These are phyloP conservation scores for Silurus glanis DNA, from an alignment of 2,113 vertebrate species.

Conservation along the genomic window DNA sequence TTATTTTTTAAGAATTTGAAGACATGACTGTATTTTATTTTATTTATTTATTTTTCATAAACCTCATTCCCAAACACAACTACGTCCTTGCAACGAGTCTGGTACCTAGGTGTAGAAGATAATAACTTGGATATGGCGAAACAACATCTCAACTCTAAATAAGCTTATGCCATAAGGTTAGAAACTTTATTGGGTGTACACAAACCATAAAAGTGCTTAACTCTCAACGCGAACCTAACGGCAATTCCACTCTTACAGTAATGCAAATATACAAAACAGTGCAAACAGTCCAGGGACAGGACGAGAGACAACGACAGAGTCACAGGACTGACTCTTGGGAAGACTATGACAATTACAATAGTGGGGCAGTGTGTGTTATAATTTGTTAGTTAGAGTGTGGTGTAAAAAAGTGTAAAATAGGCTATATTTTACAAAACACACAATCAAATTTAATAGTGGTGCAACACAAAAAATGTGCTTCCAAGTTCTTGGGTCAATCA, in stretches of 20 bases:
- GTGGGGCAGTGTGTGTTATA: neutral
- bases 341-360: neutral
- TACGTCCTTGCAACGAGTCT: constrained; percentile 24
- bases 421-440: neutral
- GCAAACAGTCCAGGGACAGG: constrained; percentile 53
- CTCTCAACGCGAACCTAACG: constrained; percentile 19
- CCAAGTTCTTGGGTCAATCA: neutral
- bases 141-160: constrained; percentile 20
- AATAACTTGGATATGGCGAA: constrained; percentile 37
- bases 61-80: neutral
- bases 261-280: constrained; percentile 58
- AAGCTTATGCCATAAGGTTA: neutral
- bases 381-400: neutral
- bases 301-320: constrained; percentile 23
- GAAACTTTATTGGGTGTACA: constrained; percentile 50
- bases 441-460: constrained; percentile 17
- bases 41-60: neutral
- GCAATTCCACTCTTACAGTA: constrained; percentile 14
- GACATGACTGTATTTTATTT: neutral
- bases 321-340: constrained; percentile 7
- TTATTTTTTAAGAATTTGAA: neutral
- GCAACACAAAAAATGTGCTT: neutral
- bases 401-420: neutral
- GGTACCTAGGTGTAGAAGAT: constrained; percentile 27
- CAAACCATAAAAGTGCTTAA: constrained; percentile 61